Conservation (phyloP, 2,113 vertebrate genomes). For the Cyanoderma ruficeps region DNA sequence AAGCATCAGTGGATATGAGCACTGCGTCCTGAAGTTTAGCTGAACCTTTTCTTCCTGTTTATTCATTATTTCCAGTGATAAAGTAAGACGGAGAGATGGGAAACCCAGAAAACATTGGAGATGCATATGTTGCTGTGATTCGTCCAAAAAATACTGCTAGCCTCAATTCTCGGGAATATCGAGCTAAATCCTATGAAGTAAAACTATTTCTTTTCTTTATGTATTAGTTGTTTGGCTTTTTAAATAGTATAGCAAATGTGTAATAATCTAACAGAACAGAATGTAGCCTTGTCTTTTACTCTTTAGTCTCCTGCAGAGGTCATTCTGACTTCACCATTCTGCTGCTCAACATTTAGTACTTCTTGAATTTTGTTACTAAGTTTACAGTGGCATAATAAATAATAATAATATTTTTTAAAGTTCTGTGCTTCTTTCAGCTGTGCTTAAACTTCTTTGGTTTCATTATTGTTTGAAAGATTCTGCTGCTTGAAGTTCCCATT, state of each 20-base stretch:
- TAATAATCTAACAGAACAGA: background rate
- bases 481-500: slow-evolving; percentile 93
- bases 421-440: background rate
- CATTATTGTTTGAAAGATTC: slow-evolving; percentile 80
- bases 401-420: background rate
- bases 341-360: background rate
- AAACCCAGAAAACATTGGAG: slow-evolving; percentile 87
- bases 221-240: background rate
- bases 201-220: background rate
- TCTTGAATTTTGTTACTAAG: background rate
- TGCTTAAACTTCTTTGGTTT: slow-evolving; percentile 13
- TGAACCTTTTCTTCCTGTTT: slow-evolving; percentile 21
- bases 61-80: slow-evolving; percentile 49
- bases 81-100: slow-evolving; percentile 80
- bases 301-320: background rate
- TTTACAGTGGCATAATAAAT: background rate
- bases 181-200: slow-evolving; percentile 96
- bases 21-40: background rate
- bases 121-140: slow-evolving; percentile 93
- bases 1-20: background rate
- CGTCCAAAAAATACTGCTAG: slow-evolving; percentile 95
- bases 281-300: background rate
- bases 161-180: slow-evolving; percentile 94
- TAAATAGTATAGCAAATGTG: background rate
- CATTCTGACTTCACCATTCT: background rate